A percentile compares a stretch with the other conserved stretches of the same genome.
Evolutionary conservation across 2,888 invertebrate species (phyloP).

Genomic region (Noctuana brunneofusca): DNA sequence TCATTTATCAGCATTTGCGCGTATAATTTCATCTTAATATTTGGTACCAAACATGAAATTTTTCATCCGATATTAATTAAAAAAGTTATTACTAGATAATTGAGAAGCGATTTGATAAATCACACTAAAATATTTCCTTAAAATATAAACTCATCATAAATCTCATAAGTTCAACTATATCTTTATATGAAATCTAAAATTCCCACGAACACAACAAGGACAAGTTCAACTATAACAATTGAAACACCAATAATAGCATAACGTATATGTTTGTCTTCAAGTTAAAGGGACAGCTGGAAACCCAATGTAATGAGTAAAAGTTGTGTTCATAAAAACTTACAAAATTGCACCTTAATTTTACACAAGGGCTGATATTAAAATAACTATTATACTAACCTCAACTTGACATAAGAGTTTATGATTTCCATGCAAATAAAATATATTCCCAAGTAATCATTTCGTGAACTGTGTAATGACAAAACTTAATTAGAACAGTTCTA

Average conservation of each 20-base stretch:
- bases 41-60: conserved; percentile 47
- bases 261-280: no score
- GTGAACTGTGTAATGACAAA: not conserved
- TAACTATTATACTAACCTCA: not conserved
- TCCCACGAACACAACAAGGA: not conserved
- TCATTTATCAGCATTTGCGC: not conserved
- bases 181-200: conserved; percentile 7
- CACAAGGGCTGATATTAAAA: conserved; percentile 12
- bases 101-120: conserved; percentile 18
- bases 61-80: not conserved
- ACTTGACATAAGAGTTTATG: not conserved
- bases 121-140: not conserved
- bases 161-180: conserved; percentile 10
- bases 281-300: no score
- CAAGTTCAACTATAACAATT: not conserved
- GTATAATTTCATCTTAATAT: conserved; percentile 36
- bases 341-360: conserved; percentile 9
- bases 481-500: no score
- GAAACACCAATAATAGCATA: no score
- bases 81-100: conserved; percentile 2
- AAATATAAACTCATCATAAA: conserved; percentile 13
- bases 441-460: not conserved
- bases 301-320: not conserved
- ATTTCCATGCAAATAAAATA: no score
- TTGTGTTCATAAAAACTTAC: conserved; percentile 1